These are phyloP conservation scores for Hyposoter dolosus DNA, from an alignment of 2,888 invertebrate genomes.

Conservation along the genomic window DNA sequence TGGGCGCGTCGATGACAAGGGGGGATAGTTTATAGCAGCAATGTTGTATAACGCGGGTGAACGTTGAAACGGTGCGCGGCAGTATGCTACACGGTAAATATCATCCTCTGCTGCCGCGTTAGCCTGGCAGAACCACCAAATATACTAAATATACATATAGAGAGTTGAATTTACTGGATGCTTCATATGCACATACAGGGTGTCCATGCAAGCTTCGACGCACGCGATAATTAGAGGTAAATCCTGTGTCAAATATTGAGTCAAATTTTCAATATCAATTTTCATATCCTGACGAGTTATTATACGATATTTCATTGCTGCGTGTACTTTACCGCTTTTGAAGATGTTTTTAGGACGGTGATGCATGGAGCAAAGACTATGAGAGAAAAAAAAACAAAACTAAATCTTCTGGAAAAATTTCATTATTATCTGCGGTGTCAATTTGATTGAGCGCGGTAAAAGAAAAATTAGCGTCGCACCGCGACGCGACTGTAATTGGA, in stretches of 20 bases:
- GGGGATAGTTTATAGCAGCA: constrained; percentile 65
- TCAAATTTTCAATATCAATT: neutral
- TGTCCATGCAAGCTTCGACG: neutral
- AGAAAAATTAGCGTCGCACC: no score
- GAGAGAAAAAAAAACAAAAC: no score
- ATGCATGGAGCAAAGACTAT: no score
- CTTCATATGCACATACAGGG: neutral
- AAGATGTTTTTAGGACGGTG: no score
- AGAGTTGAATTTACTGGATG: neutral
- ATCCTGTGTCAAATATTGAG: neutral
- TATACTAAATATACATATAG: constrained; percentile 5
- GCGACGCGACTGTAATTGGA: no score
- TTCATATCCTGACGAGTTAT: neutral
- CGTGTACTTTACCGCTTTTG: no score
- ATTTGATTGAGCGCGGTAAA: no score
- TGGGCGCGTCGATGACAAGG: constrained; percentile 67
- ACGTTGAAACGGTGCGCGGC: constrained; percentile 33
- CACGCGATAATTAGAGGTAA: neutral
- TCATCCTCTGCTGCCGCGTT: neutral
- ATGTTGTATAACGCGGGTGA: constrained; percentile 34
- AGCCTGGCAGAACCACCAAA: constrained; percentile 4
- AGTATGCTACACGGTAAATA: constrained; percentile 21
- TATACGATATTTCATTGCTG: neutral
- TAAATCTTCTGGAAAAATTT: no score
- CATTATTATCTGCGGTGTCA: no score